phyloP scores from a whole-genome alignment of 64 coral and sea anemone species.

The Actinia equina region DNA sequence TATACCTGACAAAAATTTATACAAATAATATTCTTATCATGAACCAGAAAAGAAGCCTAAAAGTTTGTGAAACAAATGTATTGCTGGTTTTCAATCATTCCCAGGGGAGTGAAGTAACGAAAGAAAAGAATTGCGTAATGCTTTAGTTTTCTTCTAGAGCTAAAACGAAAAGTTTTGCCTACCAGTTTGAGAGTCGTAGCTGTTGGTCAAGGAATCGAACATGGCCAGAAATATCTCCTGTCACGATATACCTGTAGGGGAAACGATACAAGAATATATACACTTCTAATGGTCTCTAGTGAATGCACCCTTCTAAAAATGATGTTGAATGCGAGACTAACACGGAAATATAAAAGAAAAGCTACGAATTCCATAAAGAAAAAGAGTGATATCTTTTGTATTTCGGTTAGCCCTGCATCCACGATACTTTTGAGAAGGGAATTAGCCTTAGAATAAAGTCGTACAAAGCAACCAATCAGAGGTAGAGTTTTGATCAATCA shows the following conservation, averaged over 20 bases:
- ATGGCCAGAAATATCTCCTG: constrained; percentile 93
- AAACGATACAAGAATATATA: background rate
- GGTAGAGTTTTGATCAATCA: too few species aligned
- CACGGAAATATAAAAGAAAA: too few species aligned
- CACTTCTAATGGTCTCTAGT: too few species aligned
- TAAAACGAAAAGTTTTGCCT: background rate
- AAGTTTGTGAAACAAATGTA: background rate
- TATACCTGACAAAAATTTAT: constrained; percentile 69
- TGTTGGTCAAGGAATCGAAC: constrained; percentile 92
- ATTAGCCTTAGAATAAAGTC: too few species aligned
- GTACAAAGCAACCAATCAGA: background rate
- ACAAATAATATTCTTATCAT: background rate
- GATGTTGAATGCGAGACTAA: too few species aligned
- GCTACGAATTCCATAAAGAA: too few species aligned
- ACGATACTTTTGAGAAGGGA: too few species aligned
- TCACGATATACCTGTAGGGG: constrained; percentile 73
- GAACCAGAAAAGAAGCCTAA: background rate
- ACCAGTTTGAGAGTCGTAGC: constrained; percentile 94
- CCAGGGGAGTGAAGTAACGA: too few species aligned
- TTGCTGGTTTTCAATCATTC: too few species aligned
- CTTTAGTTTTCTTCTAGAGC: background rate
- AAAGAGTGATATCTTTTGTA: too few species aligned
- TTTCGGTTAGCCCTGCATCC: too few species aligned
- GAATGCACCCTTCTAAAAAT: too few species aligned
- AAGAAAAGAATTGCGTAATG: background rate